Evolutionary conservation across 2,888 invertebrate genomes (phyloP).

Genomic region (Idaea dimidiata): DNA sequence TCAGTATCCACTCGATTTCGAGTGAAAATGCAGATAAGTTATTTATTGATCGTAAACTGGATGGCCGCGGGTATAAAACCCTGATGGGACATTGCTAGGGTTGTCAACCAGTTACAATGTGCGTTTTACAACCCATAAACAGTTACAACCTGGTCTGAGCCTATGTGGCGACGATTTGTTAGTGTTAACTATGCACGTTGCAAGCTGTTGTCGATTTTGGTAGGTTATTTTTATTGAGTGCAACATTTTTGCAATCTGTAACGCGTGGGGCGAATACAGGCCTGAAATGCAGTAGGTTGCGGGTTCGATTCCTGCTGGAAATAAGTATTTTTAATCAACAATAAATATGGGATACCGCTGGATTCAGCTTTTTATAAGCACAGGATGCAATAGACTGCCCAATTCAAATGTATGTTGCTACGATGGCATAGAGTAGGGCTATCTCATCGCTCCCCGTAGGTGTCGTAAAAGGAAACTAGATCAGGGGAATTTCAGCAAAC

Average conservation of each 20-base stretch:
- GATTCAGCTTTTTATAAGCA: no score
- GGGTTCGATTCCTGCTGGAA: no score
- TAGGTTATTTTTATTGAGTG: not conserved
- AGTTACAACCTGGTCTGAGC: slow-evolving; percentile 19
- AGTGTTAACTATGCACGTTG: not conserved
- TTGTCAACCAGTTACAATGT: slow-evolving; percentile 21
- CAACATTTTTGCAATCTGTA: not conserved
- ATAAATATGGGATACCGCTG: no score
- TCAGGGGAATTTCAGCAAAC: no score
- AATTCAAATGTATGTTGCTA: no score
- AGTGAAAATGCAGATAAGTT: slow-evolving; percentile 18
- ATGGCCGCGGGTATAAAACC: slow-evolving; percentile 8
- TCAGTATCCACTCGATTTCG: slow-evolving; percentile 2
- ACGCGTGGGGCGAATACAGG: no score
- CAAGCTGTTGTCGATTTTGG: not conserved
- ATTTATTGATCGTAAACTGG: slow-evolving; percentile 19
- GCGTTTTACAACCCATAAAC: slow-evolving; percentile 27
- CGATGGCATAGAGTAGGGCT: no score
- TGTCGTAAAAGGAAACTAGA: no score
- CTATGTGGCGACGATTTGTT: slow-evolving; percentile 22
- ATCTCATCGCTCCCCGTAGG: no score
- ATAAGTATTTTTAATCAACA: no score
- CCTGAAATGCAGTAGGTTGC: no score
- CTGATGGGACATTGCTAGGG: slow-evolving; percentile 1
- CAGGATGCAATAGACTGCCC: no score